These are phyloP conservation scores for Coccyzus lansbergi DNA, from an alignment of 2,797 vertebrate genomes.

Conservation along the genomic window DNA sequence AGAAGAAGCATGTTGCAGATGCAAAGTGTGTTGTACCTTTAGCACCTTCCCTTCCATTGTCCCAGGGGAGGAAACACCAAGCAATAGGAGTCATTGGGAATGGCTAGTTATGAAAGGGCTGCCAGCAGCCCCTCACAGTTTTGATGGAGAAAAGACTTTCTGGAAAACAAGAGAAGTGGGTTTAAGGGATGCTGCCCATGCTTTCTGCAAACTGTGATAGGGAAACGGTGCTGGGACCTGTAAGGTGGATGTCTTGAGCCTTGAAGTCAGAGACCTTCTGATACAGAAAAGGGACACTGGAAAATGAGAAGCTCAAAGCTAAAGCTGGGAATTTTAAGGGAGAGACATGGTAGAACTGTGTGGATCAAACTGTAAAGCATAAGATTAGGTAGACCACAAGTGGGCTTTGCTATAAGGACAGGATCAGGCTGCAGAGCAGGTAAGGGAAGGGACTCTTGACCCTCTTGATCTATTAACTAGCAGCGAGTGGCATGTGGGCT, in stretches of 20 bases:
- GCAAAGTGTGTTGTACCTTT: slow-evolving; percentile 62
- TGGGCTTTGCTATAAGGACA: neutral
- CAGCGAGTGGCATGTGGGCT: neutral
- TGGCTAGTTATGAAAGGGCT: too few species aligned
- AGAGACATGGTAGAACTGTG: neutral
- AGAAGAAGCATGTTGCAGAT: slow-evolving; percentile 62
- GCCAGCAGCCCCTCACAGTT: neutral
- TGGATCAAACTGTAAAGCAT: neutral
- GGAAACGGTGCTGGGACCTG: neutral
- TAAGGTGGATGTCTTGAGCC: neutral
- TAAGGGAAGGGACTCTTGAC: neutral
- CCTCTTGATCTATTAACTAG: neutral
- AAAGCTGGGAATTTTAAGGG: neutral
- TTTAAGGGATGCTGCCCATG: neutral
- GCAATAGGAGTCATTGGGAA: slow-evolving; percentile 7
- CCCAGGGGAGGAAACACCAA: slow-evolving; percentile 16
- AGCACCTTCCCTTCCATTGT: neutral
- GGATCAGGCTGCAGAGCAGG: neutral
- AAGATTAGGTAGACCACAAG: neutral
- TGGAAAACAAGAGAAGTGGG: neutral
- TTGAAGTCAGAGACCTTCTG: neutral
- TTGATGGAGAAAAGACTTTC: neutral
- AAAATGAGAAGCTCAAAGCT: neutral
- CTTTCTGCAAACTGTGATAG: neutral
- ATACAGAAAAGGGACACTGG: neutral